phyloP scores from a whole-genome alignment of 2,888 invertebrate genomes.

The Neoscelio sp. region DNA sequence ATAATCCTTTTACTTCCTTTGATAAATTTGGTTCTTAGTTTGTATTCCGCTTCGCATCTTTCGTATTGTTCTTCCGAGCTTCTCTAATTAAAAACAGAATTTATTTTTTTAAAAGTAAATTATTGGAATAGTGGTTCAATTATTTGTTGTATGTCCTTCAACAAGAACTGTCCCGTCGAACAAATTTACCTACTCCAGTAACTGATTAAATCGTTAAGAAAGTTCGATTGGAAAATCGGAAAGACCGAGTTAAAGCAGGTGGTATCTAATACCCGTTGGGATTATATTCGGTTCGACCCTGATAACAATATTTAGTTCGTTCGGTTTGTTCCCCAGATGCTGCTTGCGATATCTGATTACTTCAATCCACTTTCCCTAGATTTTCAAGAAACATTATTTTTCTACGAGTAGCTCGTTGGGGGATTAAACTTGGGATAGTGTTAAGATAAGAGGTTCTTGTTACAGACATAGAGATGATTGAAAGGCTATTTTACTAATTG shows the following conservation, averaged over 20 bases:
- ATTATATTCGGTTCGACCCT: neutral
- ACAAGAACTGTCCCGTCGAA: neutral
- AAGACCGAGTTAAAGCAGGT: neutral
- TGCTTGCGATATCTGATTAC: constrained; percentile 17
- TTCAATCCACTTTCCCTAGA: constrained; percentile 4
- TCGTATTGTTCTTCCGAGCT: neutral
- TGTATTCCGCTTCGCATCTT: neutral
- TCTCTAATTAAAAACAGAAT: too few species aligned
- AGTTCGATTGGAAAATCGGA: neutral
- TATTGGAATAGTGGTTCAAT: too few species aligned
- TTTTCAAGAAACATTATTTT: neutral
- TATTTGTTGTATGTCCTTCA: too few species aligned
- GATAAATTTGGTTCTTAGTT: constrained; percentile 2
- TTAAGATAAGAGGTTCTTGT: too few species aligned
- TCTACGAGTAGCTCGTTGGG: too few species aligned
- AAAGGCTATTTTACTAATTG: too few species aligned
- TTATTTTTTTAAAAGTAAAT: too few species aligned
- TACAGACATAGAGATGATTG: too few species aligned
- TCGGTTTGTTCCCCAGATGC: constrained; percentile 1
- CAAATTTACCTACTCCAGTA: neutral
- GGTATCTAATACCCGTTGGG: constrained; percentile 6
- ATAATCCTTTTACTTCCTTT: constrained; percentile 6
- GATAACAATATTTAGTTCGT: constrained; percentile 26
- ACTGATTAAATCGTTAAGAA: neutral
- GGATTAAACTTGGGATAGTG: too few species aligned